These are phyloP conservation scores for Luperina testacea DNA, from an alignment of 2,888 invertebrate genomes.

Conservation along the genomic window DNA sequence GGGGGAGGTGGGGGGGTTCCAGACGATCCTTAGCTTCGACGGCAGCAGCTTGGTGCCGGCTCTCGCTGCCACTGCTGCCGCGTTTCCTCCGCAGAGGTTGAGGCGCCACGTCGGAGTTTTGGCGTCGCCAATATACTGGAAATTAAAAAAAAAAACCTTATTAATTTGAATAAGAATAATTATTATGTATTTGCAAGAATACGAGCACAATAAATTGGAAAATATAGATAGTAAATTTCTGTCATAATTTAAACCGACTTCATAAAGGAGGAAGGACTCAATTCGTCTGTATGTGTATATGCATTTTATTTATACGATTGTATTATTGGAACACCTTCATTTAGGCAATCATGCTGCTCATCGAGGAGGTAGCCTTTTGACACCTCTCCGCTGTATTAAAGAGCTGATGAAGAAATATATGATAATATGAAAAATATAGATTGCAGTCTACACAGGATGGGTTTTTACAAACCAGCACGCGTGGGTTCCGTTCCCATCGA, in stretches of 20 bases:
- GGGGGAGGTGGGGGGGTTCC: constrained; percentile 87
- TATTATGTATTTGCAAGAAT: not conserved
- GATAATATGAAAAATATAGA: too few relatives aligned
- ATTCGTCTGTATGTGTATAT: not conserved
- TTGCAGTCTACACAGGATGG: not conserved
- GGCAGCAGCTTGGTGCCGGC: constrained; percentile 88
- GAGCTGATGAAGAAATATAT: not conserved
- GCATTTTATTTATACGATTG: not conserved
- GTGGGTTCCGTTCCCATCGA: constrained; percentile 9
- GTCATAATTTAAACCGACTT: not conserved
- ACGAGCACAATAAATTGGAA: not conserved
- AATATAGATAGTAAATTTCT: not conserved
- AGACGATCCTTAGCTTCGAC: constrained; percentile 89
- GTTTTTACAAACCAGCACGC: not conserved
- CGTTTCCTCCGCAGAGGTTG: constrained; percentile 89
- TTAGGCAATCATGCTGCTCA: not conserved
- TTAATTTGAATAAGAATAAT: not conserved
- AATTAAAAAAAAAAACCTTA: not conserved
- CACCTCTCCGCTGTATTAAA: not conserved
- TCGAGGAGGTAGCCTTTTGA: not conserved
- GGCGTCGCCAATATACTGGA: constrained; percentile 83
- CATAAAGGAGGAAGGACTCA: not conserved
- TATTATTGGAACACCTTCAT: not conserved
- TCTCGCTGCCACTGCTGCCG: constrained; percentile 87
- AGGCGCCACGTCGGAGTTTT: constrained; percentile 89